Evolutionary conservation across 2,888 invertebrate genomes (phyloP), one percentile per base, ranked within the genome.

Genomic region (Chaetogeoica ovagalla): DNA sequence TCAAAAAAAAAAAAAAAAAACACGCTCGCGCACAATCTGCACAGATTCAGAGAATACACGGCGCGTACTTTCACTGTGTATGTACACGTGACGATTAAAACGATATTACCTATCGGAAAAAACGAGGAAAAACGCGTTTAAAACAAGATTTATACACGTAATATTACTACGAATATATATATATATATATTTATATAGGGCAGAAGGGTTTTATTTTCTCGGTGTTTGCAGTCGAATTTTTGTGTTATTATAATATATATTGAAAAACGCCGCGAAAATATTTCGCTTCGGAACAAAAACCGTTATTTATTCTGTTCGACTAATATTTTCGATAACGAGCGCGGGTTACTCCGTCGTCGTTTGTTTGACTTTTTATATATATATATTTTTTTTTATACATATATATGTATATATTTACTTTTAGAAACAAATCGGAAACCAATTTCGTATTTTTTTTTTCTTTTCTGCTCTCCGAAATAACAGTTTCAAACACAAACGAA

Each of bases 391-490:
- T 39, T 57, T 19, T n/a, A 21, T 57, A 37, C 63, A 55, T 77
- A 70, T 77, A 62, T 77, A 77, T n/a, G 8, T 57, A 37, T 70
- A 55, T 77, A 70, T 77, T 70, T 77, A 77, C 77, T 77, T n/a
- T 77, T 77, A 9, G 52, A 77, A 77, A 77, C 77, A 77, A 77
- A 77, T 77, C 39, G 77, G 70, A 62, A 70, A 77, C 70, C 77
- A 70, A 77, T 77, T 77, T 77, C 62, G 21, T 43, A 77, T 77
- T 77, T 77, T 37, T n/a, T 48, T 60, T 23, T 15, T 3, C 3
- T 3, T 13, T 48, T 48, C 3, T 48, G 8, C 3, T 15, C 13
- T 48, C 37, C 55, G 66, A 19, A 57, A 66, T 55, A 66, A 74
- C 52, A 62, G 52, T 21, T n/a, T 15, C 55, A 17, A 75, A 65